These are phyloP conservation scores for Dysidea cf. avara DNA, from an alignment of 37 sponge, comb jelly and placozoan genomes.

Conservation along the genomic window DNA sequence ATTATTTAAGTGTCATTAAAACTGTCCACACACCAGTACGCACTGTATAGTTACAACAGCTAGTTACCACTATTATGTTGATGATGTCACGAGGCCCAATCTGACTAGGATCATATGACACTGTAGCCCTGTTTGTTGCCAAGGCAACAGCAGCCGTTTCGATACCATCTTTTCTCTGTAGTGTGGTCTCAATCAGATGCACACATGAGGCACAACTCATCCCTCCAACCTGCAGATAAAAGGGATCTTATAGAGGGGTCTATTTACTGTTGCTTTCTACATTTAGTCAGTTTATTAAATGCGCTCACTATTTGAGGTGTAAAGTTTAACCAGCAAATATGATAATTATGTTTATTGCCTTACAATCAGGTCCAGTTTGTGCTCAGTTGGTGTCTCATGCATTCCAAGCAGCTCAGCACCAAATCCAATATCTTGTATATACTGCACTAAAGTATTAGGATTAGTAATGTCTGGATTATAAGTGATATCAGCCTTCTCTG, in stretches of 20 bases:
- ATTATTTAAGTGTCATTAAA: no score
- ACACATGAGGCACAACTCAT: slow-evolving; percentile 99
- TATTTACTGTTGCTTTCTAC: no score
- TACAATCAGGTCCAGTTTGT: slow-evolving; percentile 56
- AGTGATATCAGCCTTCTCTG: slow-evolving; percentile 52
- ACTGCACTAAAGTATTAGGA: slow-evolving; percentile 26
- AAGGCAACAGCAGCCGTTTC: slow-evolving; percentile 75
- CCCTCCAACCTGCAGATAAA: slow-evolving; percentile 55
- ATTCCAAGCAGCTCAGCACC: slow-evolving; percentile 26
- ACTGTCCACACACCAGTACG: no score
- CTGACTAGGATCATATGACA: slow-evolving; percentile 86
- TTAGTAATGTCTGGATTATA: slow-evolving; percentile 31
- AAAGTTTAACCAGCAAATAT: no score
- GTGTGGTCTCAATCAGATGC: slow-evolving; percentile 79
- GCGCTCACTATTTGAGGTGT: no score
- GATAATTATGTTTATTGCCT: no score
- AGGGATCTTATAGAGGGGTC: no score
- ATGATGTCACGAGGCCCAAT: slow-evolving; percentile 89
- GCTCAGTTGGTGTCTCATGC: slow-evolving; percentile 19
- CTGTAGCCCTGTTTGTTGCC: slow-evolving; percentile 67
- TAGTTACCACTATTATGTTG: slow-evolving; percentile 67
- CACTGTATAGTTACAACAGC: no score
- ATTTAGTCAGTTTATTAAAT: no score
- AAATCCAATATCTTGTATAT: slow-evolving; percentile 53
- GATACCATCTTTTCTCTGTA: slow-evolving; percentile 56